phyloP scores from a whole-genome alignment of 2,113 vertebrate species.

The Pollachius pollachius region DNA sequence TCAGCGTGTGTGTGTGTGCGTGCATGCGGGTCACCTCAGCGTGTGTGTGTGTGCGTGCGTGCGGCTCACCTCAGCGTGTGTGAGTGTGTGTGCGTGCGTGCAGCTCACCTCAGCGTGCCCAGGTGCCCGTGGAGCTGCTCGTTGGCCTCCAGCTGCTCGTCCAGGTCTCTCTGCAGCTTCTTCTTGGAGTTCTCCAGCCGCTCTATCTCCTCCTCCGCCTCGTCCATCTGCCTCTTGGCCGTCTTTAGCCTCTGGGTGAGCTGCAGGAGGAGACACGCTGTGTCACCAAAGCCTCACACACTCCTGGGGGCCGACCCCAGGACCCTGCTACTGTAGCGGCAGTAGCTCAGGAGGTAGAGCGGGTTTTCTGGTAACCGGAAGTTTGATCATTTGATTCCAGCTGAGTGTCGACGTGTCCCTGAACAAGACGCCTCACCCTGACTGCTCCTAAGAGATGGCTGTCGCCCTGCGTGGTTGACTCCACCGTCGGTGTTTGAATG shows the following conservation, averaged over 20 bases:
- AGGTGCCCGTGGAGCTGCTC: constrained; percentile 88
- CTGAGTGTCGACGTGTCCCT: no score
- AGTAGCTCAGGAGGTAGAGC: no score
- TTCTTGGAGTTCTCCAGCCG: constrained; percentile 87
- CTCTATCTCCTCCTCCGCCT: constrained; percentile 96
- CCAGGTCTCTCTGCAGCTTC: constrained; percentile 93
- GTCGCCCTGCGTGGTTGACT: no score
- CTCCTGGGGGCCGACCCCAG: not conserved
- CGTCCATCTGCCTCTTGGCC: constrained; percentile 92
- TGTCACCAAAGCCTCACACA: constrained; percentile 6
- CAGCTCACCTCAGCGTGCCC: constrained; percentile 76
- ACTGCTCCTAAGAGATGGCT: no score
- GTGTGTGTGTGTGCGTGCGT: no score
- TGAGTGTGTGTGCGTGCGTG: no score
- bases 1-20: no score
- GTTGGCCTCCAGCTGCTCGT: constrained; percentile 89
- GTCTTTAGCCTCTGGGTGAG: constrained; percentile 90
- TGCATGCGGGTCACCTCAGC: no score
- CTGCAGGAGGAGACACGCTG: constrained; percentile 57
- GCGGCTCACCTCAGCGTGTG: constrained; percentile 73
- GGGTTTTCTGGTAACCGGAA: no score
- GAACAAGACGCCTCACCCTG: no score
- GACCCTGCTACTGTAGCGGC: not conserved
- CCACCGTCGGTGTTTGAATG: no score
- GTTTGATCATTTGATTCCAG: no score